Evolutionary conservation across 2,888 invertebrate genomes (phyloP), one percentile per base, ranked within the genome.

Genomic region (Eucera pruinosa): DNA sequence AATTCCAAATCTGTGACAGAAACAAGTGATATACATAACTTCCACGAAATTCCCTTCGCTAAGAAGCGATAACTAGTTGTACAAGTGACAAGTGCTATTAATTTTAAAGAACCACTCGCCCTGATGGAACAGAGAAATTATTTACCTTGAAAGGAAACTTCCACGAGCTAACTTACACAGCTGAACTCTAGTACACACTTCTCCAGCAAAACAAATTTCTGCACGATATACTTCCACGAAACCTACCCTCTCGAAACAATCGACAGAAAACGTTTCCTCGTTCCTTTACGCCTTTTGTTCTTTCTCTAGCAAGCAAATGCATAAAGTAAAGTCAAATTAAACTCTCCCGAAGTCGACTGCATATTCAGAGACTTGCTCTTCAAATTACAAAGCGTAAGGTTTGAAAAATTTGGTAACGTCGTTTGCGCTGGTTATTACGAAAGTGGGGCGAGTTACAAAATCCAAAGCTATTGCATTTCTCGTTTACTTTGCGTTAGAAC

Each of bases 91-190:
- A 55, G 11, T 41, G 20, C 30, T 45, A 23, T 70, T 47, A 64
- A 70, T 70, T 64, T 55, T 55, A 25, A 70, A 70, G 55, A 55
- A 55, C 15, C 54, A 39, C 54, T 47, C 45, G 39, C 47, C 54
- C 47, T 64, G 54, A 70, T 64, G 54, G 54, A 70, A 39, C 65
- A 30, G 18, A 64, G 39, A 15, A 64, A 64, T 64, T 64, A 70
- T 70, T 47, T 65, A 65, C 36, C 13, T 13, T 1, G n/a, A 7
- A 7, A 20, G 18, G 41, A 57, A 57, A 23, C 9, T 39, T 48
- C 11, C 9, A 2, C 33, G 33, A 43, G n/a, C 23, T 52, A 48
- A 36, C 30, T 36, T 41, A 15, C 39, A 18, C 15, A 30, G 36
- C 20, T 36, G 58, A 66, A 52, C 52, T 66, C 27, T 33, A 36